Evolutionary conservation across 2,888 invertebrate genomes (phyloP).

Genomic region (Microctonus brassicae): DNA sequence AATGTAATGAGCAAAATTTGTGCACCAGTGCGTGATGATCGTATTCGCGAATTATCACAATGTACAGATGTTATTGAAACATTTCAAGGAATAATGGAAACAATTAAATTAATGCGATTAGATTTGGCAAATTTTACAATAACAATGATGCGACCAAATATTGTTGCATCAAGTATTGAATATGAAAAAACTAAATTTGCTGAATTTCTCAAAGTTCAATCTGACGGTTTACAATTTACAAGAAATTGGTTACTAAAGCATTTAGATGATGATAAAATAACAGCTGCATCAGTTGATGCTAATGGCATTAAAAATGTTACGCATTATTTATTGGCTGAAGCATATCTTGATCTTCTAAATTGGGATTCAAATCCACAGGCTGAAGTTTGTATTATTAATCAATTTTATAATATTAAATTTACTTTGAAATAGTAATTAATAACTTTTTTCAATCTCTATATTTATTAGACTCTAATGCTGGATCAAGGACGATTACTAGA

Average conservation of each 20-base stretch:
- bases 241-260: conserved; percentile 84
- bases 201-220: conserved; percentile 81
- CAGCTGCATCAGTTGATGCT: conserved; percentile 70
- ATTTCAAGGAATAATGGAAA: conserved; percentile 85
- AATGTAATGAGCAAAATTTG: conserved; percentile 91
- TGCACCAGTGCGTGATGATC: conserved; percentile 92
- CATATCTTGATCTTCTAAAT: conserved; percentile 87
- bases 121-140: conserved; percentile 97
- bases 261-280: conserved; percentile 70
- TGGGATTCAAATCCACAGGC: conserved; percentile 86
- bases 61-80: conserved; percentile 85
- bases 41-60: conserved; percentile 82
- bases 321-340: conserved; percentile 81
- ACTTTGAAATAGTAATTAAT: background rate
- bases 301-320: conserved; percentile 75
- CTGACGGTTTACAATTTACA: conserved; percentile 87
- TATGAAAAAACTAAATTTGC: conserved; percentile 94
- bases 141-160: conserved; percentile 88
- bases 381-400: conserved; percentile 81
- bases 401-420: background rate
- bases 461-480: conserved; percentile 81
- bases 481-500: conserved; percentile 82
- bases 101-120: conserved; percentile 89
- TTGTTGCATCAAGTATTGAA: conserved; percentile 91
- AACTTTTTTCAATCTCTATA: conserved; percentile 21